Conservation (phyloP, 2,888 invertebrate genomes). For the Criorhina ranunculi region DNA sequence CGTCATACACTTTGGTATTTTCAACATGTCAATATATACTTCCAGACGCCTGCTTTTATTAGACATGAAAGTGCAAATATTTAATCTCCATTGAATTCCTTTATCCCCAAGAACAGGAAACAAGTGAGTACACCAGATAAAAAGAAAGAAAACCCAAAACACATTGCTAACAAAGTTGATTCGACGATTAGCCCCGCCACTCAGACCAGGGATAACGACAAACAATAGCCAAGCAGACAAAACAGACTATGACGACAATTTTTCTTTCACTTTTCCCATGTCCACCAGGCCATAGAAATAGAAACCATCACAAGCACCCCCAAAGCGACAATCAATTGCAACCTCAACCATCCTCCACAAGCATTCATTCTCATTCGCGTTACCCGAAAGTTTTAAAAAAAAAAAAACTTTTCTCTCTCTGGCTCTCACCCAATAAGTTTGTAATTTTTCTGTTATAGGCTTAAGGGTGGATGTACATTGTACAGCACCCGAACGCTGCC, state of each 20-base stretch:
- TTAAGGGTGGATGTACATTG: slow-evolving; percentile 38
- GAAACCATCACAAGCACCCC: slow-evolving; percentile 43
- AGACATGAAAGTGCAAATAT: slow-evolving; percentile 42
- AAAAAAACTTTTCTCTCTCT: slow-evolving; percentile 26
- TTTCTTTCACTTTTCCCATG: slow-evolving; percentile 1
- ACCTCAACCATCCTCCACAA: slow-evolving; percentile 37
- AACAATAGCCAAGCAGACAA: slow-evolving; percentile 58
- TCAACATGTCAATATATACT: slow-evolving; percentile 18
- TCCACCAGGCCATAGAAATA: slow-evolving; percentile 9
- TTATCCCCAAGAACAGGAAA: slow-evolving; percentile 21
- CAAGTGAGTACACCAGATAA: slow-evolving; percentile 28
- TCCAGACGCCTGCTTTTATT: neutral
- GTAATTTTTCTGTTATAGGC: slow-evolving; percentile 48
- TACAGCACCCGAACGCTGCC: slow-evolving; percentile 47
- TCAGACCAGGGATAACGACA: slow-evolving; percentile 51
- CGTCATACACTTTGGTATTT: slow-evolving; percentile 13
- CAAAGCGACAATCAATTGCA: slow-evolving; percentile 61
- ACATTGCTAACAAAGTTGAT: slow-evolving; percentile 55
- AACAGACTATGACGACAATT: slow-evolving; percentile 46
- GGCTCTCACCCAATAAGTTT: slow-evolving; percentile 73
- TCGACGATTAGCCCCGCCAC: slow-evolving; percentile 63
- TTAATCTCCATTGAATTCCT: slow-evolving; percentile 51
- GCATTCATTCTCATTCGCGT: slow-evolving; percentile 29
- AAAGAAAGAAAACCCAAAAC: slow-evolving; percentile 24
- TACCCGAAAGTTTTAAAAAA: slow-evolving; percentile 26